Conservation (phyloP, 2,113 vertebrate species). For the Hypocryptadius cinnamomeus region DNA sequence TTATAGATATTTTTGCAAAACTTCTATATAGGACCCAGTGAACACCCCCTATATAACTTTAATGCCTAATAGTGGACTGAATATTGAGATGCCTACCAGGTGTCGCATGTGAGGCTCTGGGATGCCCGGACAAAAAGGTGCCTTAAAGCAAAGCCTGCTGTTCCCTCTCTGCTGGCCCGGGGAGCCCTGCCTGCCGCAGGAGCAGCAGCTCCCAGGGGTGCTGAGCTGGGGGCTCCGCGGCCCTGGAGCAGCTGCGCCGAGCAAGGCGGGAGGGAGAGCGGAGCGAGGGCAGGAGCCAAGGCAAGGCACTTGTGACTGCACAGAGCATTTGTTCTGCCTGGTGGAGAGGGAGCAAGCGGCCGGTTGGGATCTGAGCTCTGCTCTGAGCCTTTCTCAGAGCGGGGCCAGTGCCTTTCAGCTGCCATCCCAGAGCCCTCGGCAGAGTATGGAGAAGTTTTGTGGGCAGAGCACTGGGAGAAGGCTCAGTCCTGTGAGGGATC, state of each 20-base stretch:
- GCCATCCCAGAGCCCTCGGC: background rate
- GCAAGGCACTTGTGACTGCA: background rate
- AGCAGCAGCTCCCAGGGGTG: background rate
- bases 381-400: background rate
- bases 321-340: background rate
- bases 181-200: background rate
- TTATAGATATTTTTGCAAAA: background rate
- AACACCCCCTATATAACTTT: background rate
- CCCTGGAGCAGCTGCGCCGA: background rate
- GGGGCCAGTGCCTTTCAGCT: rapidly evolving
- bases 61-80: background rate
- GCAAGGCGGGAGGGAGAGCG: rapidly evolving
- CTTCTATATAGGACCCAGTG: rapidly evolving
- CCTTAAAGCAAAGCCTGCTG: background rate
- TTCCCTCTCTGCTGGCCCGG: background rate
- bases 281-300: background rate
- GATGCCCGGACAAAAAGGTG: background rate
- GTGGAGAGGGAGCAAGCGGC: background rate
- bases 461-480: background rate
- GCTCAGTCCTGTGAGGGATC: background rate
- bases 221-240: background rate
- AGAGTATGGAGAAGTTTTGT: rapidly evolving
- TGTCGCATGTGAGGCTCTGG: background rate
- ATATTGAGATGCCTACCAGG: background rate
- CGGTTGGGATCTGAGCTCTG: background rate